These are phyloP conservation scores for Habrosyne pyritoides DNA, from an alignment of 2,888 invertebrate genomes.

Conservation along the genomic window DNA sequence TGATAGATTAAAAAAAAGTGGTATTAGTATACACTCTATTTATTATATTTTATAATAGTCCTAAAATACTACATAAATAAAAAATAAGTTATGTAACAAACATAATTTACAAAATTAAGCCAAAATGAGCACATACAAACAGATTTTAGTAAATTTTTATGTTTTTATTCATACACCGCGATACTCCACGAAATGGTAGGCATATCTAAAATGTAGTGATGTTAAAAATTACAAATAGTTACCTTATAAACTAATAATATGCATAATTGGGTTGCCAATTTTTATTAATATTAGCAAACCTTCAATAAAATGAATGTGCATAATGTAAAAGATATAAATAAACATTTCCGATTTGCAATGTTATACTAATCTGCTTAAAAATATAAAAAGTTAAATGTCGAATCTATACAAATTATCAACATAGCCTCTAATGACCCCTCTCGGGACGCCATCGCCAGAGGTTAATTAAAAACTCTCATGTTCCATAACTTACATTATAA, in stretches of 20 bases:
- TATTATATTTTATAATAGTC: conserved; percentile 54
- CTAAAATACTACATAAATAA: conserved; percentile 67
- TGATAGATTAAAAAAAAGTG: neutral
- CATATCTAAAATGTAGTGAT: conserved; percentile 14
- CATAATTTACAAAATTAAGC: conserved; percentile 57
- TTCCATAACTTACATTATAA: conserved; percentile 67
- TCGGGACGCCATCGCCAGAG: conserved; percentile 33
- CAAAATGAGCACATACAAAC: conserved; percentile 42
- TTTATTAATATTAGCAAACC: conserved; percentile 25
- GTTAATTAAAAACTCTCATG: conserved; percentile 62
- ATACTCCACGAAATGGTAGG: conserved; percentile 15
- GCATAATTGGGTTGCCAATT: conserved; percentile 37
- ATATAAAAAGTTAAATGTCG: conserved; percentile 41
- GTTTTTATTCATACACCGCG: conserved; percentile 15
- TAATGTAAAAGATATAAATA: conserved; percentile 26
- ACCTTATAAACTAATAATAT: conserved; percentile 36
- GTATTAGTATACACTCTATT: conserved; percentile 47
- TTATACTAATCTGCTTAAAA: conserved; percentile 33
- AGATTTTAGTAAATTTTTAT: conserved; percentile 19
- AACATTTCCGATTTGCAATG: conserved; percentile 21
- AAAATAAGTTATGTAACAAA: conserved; percentile 67
- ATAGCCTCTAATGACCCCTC: conserved; percentile 54
- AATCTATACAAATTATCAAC: conserved; percentile 45
- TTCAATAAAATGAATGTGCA: conserved; percentile 34
- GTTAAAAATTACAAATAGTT: conserved; percentile 23